Conservation (phyloP, 1,140 invertebrate genomes). For the Heterodera schachtii region DNA sequence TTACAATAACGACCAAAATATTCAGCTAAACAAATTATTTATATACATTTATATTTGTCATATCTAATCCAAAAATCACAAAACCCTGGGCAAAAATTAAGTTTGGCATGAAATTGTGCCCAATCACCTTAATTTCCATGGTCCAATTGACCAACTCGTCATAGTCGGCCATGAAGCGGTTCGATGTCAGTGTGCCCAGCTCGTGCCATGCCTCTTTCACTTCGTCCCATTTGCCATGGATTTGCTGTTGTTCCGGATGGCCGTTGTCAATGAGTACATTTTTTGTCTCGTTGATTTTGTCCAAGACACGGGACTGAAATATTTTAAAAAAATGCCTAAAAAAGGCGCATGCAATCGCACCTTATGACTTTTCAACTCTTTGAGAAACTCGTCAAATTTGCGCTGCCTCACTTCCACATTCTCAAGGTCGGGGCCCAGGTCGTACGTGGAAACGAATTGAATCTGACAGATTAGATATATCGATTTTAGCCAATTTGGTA, state of each 20-base stretch:
- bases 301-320: no score
- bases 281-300: slow-evolving; percentile 34
- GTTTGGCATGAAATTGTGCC: no score
- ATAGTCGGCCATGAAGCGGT: no score
- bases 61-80: no score
- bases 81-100: neutral
- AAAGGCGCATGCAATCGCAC: slow-evolving; percentile 63
- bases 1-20: no score
- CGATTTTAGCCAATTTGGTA: neutral
- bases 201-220: no score
- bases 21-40: no score
- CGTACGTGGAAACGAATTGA: slow-evolving; percentile 92
- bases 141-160: slow-evolving; percentile 72
- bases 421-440: slow-evolving; percentile 94
- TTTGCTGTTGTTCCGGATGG: no score
- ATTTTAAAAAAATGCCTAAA: slow-evolving; percentile 70
- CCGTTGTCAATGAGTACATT: no score
- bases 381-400: slow-evolving; percentile 99
- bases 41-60: no score
- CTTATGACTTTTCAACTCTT: slow-evolving; percentile 67
- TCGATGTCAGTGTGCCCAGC: no score
- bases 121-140: slow-evolving; percentile 77
- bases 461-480: slow-evolving; percentile 72
- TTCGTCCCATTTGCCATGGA: no score
- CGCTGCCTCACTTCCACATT: slow-evolving; percentile 97